Conservation (phyloP, 1,140 invertebrate species). For the Planococcus citri region DNA sequence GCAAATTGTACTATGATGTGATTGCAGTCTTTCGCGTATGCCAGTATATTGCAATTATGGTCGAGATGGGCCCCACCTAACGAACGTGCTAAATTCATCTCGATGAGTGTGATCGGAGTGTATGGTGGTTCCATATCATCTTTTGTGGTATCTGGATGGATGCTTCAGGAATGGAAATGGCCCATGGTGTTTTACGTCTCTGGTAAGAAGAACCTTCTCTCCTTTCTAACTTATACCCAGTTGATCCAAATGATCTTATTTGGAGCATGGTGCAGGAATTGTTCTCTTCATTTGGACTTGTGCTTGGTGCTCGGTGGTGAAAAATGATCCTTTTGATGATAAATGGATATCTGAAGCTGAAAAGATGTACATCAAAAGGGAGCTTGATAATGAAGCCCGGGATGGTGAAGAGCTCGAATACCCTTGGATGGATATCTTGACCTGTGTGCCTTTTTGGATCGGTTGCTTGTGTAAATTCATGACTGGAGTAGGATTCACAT, state of each 20-base stretch:
- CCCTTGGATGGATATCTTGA: neutral
- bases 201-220: no score
- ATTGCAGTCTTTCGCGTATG: neutral
- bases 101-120: conserved; percentile 51
- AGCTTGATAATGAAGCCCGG: neutral
- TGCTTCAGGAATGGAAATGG: neutral
- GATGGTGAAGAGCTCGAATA: neutral
- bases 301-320: conserved; percentile 54
- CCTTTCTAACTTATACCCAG: no score
- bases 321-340: conserved; percentile 63
- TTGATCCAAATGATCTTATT: no score
- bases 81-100: conserved; percentile 65
- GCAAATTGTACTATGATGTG: neutral
- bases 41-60: neutral
- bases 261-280: no score
- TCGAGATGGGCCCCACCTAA: conserved; percentile 58
- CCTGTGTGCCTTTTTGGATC: neutral
- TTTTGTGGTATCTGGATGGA: conserved; percentile 36
- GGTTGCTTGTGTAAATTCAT: neutral
- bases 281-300: conserved; percentile 56
- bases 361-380: conserved; percentile 56
- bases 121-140: conserved; percentile 37
- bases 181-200: neutral
- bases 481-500: neutral
- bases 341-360: conserved; percentile 57